phyloP scores from a whole-genome alignment of 2,797 vertebrate genomes.

The Eulemur mongoz region DNA sequence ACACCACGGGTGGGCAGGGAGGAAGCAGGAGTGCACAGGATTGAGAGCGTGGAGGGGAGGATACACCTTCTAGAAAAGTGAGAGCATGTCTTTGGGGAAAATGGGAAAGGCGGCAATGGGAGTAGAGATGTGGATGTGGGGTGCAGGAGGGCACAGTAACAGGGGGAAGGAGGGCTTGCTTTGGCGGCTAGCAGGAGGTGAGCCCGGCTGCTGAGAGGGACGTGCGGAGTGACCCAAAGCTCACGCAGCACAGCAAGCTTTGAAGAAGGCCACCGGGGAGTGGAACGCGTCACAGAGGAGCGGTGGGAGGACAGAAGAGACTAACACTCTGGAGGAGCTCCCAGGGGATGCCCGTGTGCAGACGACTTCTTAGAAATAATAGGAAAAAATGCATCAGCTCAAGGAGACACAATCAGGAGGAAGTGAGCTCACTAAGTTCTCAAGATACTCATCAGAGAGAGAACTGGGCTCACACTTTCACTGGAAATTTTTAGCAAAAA shows the following conservation, averaged over 20 bases:
- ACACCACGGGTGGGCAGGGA: background rate
- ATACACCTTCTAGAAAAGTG: background rate
- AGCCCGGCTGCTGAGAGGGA: background rate
- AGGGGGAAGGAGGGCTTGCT: accelerated
- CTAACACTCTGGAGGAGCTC: background rate
- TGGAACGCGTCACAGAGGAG: background rate
- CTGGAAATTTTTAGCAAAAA: background rate
- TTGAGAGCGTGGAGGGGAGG: background rate
- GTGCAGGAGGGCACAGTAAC: accelerated
- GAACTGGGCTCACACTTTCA: background rate
- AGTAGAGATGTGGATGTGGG: accelerated
- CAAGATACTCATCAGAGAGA: background rate
- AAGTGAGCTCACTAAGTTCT: background rate
- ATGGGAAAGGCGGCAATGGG: background rate
- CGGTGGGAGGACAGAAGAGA: accelerated
- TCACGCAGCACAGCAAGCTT: background rate
- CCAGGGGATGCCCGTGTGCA: background rate
- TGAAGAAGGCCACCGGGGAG: background rate
- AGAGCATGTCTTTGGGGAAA: background rate
- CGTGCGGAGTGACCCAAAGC: too few species aligned
- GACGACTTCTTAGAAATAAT: background rate
- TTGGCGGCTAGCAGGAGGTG: background rate
- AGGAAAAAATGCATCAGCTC: background rate
- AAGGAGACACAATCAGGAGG: background rate
- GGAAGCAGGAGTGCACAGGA: too few species aligned